Evolutionary conservation across 2,113 vertebrate species (phyloP).

Genomic region (Thamnophis sirtalis): DNA sequence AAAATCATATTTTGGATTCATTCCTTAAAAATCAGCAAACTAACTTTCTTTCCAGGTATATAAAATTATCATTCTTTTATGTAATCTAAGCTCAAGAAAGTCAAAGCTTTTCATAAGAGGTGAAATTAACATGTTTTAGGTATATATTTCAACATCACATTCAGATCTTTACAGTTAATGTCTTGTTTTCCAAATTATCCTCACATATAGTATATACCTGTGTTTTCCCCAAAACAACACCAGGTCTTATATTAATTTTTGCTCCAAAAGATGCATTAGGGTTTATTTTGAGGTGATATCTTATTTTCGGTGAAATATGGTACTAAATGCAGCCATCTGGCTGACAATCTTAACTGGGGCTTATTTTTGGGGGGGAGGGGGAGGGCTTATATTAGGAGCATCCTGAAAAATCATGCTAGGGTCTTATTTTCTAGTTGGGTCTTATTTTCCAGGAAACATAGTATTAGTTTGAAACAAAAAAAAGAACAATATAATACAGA

Average conservation of each 20-base stretch:
- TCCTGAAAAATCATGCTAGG: too few relatives aligned
- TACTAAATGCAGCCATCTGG: too few relatives aligned
- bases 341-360: too few relatives aligned
- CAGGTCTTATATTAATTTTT: too few relatives aligned
- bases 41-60: neutral
- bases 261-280: neutral
- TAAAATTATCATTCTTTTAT: neutral
- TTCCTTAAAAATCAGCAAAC: neutral
- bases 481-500: neutral
- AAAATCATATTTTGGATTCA: neutral
- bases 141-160: neutral
- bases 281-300: too few relatives aligned
- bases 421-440: too few relatives aligned
- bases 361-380: too few relatives aligned
- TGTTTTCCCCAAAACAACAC: too few relatives aligned
- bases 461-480: neutral
- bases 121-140: neutral
- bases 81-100: neutral
- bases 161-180: neutral
- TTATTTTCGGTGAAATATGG: too few relatives aligned
- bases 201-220: neutral
- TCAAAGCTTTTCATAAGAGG: neutral
- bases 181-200: neutral
- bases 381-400: too few relatives aligned
- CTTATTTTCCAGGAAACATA: too few relatives aligned